Evolutionary conservation across 2,113 vertebrate species (phyloP).

Genomic region (Pseudopodoces humilis): DNA sequence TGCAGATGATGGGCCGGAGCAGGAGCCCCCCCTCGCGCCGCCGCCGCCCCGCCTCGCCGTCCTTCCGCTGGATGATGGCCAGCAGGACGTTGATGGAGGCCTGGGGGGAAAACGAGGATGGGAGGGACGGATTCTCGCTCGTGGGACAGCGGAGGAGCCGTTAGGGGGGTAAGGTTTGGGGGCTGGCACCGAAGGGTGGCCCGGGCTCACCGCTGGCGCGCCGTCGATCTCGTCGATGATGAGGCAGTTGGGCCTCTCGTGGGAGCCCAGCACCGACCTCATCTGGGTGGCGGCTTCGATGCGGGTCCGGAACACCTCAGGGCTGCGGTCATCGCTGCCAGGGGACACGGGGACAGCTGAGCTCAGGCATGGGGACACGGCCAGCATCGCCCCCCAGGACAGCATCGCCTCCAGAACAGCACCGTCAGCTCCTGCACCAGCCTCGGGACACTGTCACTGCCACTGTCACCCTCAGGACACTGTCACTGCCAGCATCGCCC

Average conservation of each 20-base stretch:
- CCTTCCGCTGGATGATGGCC: conserved; percentile 81
- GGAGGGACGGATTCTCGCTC: background rate
- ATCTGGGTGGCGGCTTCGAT: conserved; percentile 95
- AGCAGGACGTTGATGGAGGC: conserved; percentile 87
- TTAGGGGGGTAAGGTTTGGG: accelerated
- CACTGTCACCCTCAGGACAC: no score
- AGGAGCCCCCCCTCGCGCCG: conserved; percentile 79
- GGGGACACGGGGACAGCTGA: background rate
- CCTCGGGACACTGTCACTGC: no score
- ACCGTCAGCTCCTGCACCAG: no score
- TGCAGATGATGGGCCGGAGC: conserved; percentile 91
- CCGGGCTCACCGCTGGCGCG: conserved; percentile 79
- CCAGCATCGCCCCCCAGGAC: no score
- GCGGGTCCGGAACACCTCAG: conserved; percentile 86
- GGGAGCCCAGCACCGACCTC: conserved; percentile 89
- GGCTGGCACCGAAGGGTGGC: no score
- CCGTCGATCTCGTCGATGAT: conserved; percentile 97
- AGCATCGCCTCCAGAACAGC: background rate
- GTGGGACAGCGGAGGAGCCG: accelerated
- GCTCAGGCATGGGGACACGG: accelerated
- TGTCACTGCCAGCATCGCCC: background rate
- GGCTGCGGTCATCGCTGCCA: conserved; percentile 90
- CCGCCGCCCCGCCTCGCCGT: conserved; percentile 60
- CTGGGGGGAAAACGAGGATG: conserved; percentile 44
- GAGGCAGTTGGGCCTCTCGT: conserved; percentile 92